Percentiles rank a stretch among this genome's conserved stretches.
These are phyloP conservation scores for Blastomussa wellsi DNA, from an alignment of 92 coral and sea anemone genomes.

Conservation along the genomic window DNA sequence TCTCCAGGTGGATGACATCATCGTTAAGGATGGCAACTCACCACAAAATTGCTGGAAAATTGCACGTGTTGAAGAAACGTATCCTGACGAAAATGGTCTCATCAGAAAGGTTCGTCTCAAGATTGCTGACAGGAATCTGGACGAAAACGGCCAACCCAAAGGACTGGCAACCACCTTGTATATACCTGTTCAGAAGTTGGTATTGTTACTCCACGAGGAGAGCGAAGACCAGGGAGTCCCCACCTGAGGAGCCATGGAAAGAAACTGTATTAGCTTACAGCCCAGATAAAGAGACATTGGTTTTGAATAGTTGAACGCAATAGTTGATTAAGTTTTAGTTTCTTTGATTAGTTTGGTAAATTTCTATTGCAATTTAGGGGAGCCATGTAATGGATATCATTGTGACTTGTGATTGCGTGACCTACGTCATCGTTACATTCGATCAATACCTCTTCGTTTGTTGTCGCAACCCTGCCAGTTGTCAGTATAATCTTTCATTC, in stretches of 20 bases:
- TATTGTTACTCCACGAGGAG: slow-evolving; percentile 10
- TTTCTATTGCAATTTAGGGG: no score
- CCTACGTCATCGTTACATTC: no score
- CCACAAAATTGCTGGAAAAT: slow-evolving; percentile 35
- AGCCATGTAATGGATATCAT: no score
- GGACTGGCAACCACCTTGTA: slow-evolving; percentile 18
- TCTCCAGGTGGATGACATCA: slow-evolving; percentile 33
- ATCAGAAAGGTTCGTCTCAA: slow-evolving; percentile 35
- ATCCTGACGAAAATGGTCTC: no score
- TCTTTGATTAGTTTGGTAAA: no score
- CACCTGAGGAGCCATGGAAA: slow-evolving; percentile 1
- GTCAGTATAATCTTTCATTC: no score
- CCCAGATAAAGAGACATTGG: not conserved
- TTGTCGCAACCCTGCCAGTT: no score
- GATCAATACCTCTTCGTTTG: no score
- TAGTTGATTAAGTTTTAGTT: no score
- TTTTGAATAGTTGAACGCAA: no score
- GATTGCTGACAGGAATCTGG: slow-evolving; percentile 20
- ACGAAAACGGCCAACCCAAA: slow-evolving; percentile 22
- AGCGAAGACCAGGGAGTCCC: slow-evolving; percentile 10
- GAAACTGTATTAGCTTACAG: not conserved
- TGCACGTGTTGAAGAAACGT: not conserved
- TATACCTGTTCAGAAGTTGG: slow-evolving; percentile 38
- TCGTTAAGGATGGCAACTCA: slow-evolving; percentile 20
- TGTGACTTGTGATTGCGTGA: no score